Evolutionary conservation across 1,140 invertebrate species (phyloP).

Genomic region (Onthophagus taurus): DNA sequence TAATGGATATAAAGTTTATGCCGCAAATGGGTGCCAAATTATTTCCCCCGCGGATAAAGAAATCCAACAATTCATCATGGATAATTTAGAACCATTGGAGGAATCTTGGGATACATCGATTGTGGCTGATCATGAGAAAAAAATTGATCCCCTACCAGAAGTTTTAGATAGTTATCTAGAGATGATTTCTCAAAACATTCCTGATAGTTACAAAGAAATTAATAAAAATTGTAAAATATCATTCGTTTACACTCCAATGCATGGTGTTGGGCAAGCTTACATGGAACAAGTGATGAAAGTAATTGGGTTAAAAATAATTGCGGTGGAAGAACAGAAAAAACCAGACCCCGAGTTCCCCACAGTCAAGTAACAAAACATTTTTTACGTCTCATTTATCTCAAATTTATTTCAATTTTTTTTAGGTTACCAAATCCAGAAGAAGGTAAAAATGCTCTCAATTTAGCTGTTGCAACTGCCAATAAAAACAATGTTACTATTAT

Average conservation of each 20-base stretch:
- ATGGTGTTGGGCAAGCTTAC: constrained; percentile 88
- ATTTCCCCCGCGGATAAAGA: constrained; percentile 83
- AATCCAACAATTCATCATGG: constrained; percentile 72
- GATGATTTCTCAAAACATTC: constrained; percentile 42
- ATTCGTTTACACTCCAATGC: constrained; percentile 93
- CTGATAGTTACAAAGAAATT: constrained; percentile 42
- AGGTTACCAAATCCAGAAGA: constrained; percentile 97
- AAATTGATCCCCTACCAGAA: constrained; percentile 48
- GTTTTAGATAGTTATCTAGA: constrained; percentile 58
- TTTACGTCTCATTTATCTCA: constrained; percentile 3
- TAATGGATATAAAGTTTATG: constrained; percentile 98
- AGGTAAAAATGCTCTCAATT: constrained; percentile 75
- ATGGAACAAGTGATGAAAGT: constrained; percentile 64
- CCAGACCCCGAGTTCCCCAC: constrained; percentile 96
- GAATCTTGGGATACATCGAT: constrained; percentile 55
- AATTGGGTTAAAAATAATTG: constrained; percentile 67
- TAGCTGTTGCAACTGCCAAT: constrained; percentile 80
- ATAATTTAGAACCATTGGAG: constrained; percentile 62
- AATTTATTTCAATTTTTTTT: constrained; percentile 15
- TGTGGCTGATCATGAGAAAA: constrained; percentile 37
- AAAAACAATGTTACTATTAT: constrained; percentile 61
- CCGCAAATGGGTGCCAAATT: constrained; percentile 93
- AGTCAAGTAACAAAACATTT: constrained; percentile 48
- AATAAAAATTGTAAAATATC: constrained; percentile 55
- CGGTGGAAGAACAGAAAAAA: constrained; percentile 75